A percentile compares a stretch with the other conserved stretches of the same genome.
Evolutionary conservation across 2,888 invertebrate genomes (phyloP).

Genomic region (Melinaea marsaeus): DNA sequence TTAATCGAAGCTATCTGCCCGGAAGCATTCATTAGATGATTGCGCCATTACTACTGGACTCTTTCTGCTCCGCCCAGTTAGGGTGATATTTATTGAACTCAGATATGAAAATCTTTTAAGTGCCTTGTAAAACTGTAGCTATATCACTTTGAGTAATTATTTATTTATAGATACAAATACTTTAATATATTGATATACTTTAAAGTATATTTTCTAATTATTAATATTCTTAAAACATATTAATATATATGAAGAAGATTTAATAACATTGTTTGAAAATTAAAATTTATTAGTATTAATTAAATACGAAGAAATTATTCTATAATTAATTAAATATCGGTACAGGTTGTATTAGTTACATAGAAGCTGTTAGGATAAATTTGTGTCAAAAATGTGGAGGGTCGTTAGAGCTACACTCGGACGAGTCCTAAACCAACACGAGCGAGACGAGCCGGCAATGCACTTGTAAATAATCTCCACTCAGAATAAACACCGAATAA

Average conservation of each 20-base stretch:
- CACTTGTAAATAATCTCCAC: slow-evolving; percentile 22
- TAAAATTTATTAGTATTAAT: too few relatives aligned
- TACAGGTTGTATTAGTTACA: background rate
- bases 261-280: too few relatives aligned
- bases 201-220: background rate
- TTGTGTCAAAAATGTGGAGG: slow-evolving; percentile 15
- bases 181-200: too few relatives aligned
- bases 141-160: slow-evolving; percentile 1
- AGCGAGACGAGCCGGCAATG: slow-evolving; percentile 31
- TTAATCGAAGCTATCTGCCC: slow-evolving; percentile 77
- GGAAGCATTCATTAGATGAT: slow-evolving; percentile 79
- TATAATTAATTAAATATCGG: too few relatives aligned
- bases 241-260: too few relatives aligned
- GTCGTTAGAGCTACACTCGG: slow-evolving; percentile 14
- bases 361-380: slow-evolving; percentile 9
- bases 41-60: slow-evolving; percentile 73
- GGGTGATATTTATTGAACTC: slow-evolving; percentile 23
- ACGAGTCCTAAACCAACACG: slow-evolving; percentile 60
- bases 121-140: slow-evolving; percentile 1
- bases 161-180: background rate
- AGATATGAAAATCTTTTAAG: slow-evolving; percentile 21
- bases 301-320: too few relatives aligned
- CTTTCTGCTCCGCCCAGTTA: slow-evolving; percentile 52
- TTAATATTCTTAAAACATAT: background rate
- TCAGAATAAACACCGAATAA: too few relatives aligned